These are phyloP conservation scores for Narcine bancroftii DNA, from an alignment of 2,113 vertebrate genomes.

Conservation along the genomic window DNA sequence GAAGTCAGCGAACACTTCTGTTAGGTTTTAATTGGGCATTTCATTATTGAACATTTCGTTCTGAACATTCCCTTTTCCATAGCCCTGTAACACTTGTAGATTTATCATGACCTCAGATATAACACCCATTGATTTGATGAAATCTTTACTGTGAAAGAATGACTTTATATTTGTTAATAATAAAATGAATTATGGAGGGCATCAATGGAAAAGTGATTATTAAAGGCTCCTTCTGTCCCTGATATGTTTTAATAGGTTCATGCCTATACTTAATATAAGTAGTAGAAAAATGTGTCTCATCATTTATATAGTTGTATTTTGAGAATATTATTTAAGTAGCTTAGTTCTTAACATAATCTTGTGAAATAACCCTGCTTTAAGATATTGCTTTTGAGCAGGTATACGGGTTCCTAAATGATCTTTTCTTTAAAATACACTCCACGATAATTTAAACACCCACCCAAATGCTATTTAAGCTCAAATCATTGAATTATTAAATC, in stretches of 20 bases:
- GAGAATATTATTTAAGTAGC: neutral
- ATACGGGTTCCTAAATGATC: neutral
- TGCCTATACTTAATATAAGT: neutral
- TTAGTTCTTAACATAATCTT: neutral
- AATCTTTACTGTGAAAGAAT: neutral
- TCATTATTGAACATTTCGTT: conserved; percentile 23
- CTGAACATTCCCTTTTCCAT: conserved; percentile 5
- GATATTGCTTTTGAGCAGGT: neutral
- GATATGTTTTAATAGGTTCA: neutral
- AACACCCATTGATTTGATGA: conserved; percentile 7
- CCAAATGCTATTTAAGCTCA: neutral
- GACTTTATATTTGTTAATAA: conserved; percentile 23
- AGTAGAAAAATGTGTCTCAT: neutral
- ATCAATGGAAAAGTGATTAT: conserved; percentile 10
- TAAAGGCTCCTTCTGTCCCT: neutral
- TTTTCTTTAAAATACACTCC: neutral
- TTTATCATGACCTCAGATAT: conserved; percentile 12
- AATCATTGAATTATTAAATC: too few relatives aligned
- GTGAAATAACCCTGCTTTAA: neutral
- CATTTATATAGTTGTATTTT: neutral
- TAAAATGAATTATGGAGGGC: neutral
- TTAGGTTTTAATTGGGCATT: conserved; percentile 22
- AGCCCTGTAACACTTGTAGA: neutral
- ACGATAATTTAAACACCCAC: neutral
- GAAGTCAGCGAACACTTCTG: conserved; percentile 7